These are phyloP conservation scores for Dastarcus helophoroides DNA, from an alignment of 2,888 invertebrate genomes.

Conservation along the genomic window DNA sequence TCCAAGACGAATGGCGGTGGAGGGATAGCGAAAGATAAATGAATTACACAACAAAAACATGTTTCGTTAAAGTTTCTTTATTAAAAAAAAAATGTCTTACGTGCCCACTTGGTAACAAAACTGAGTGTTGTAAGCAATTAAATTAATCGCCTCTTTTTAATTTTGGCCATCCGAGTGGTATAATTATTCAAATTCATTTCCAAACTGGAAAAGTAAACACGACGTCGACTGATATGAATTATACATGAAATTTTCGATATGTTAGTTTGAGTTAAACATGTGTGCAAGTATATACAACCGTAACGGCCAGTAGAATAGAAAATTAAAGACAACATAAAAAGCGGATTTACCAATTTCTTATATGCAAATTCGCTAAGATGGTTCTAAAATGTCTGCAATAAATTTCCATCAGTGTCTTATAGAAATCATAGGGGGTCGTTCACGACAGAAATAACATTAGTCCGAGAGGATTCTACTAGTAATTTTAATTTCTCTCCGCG, in stretches of 20 bases:
- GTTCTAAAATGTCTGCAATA: slow-evolving; percentile 26
- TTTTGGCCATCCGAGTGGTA: no score
- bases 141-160: no score
- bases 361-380: slow-evolving; percentile 28
- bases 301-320: background rate
- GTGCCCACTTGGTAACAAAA: no score
- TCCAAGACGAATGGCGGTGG: no score
- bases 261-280: background rate
- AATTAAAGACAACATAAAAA: slow-evolving; percentile 4
- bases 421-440: slow-evolving; percentile 28
- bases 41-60: no score
- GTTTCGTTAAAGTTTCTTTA: no score
- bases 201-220: no score
- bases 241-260: slow-evolving; percentile 1
- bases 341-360: slow-evolving; percentile 21
- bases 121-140: no score
- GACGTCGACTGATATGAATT: background rate
- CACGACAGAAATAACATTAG: slow-evolving; percentile 8
- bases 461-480: background rate
- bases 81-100: no score
- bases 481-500: background rate
- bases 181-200: no score
- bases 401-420: slow-evolving; percentile 31
- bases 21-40: no score
- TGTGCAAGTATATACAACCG: background rate